Evolutionary conservation across 1,140 invertebrate species (phyloP).

Genomic region (Anoplophora glabripennis): DNA sequence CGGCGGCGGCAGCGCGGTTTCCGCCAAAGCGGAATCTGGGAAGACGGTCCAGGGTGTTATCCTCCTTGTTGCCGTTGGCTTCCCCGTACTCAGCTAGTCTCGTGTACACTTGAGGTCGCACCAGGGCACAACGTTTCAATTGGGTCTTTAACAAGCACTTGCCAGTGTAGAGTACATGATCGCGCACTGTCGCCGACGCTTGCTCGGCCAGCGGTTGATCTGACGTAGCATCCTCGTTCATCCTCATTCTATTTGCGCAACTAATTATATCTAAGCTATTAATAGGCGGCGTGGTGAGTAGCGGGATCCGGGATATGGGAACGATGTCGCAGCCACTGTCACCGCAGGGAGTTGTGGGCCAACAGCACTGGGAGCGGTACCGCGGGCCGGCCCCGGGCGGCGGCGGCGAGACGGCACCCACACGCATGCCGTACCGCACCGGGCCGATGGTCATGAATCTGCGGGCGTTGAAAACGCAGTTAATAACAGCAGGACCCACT

Average conservation of each 20-base stretch:
- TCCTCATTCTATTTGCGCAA: slow-evolving; percentile 47
- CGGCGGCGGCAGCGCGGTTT: slow-evolving; percentile 51
- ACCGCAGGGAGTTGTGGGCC: slow-evolving; percentile 37
- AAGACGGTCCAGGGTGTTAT: slow-evolving; percentile 68
- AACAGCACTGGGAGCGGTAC: slow-evolving; percentile 46
- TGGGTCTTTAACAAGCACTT: slow-evolving; percentile 37
- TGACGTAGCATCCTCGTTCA: slow-evolving; percentile 54
- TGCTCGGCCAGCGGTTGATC: slow-evolving; percentile 40
- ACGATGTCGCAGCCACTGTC: slow-evolving; percentile 27
- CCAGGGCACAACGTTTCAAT: slow-evolving; percentile 37
- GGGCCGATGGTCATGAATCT: slow-evolving; percentile 58
- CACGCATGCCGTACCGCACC: slow-evolving; percentile 57
- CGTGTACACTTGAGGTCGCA: slow-evolving; percentile 34
- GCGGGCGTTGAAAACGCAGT: neutral
- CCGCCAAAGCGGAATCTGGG: slow-evolving; percentile 73
- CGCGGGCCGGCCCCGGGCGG: slow-evolving; percentile 46
- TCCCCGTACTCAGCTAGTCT: slow-evolving; percentile 34
- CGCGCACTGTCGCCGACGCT: slow-evolving; percentile 33
- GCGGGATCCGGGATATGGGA: slow-evolving; percentile 40
- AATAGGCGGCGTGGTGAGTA: slow-evolving; percentile 41
- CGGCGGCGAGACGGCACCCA: slow-evolving; percentile 50
- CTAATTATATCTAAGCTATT: slow-evolving; percentile 51
- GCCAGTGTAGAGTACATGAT: slow-evolving; percentile 34
- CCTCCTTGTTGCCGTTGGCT: slow-evolving; percentile 23
- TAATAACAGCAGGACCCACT: no score